Percentiles rank a stretch among this genome's conserved stretches.
phyloP scores from a whole-genome alignment of 2,113 vertebrate genomes.

The Chionis minor region DNA sequence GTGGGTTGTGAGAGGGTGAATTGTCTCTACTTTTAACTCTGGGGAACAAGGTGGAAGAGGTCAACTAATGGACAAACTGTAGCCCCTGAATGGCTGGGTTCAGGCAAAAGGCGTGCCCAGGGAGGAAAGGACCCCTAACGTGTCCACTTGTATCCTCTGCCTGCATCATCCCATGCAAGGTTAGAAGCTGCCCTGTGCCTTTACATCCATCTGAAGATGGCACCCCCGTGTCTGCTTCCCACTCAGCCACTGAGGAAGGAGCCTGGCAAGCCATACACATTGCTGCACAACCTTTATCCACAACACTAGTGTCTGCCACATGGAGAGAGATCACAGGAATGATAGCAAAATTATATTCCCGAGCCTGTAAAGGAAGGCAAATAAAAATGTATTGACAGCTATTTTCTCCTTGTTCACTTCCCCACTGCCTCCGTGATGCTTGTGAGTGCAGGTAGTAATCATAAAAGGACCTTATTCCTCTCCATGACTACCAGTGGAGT shows the following conservation, averaged over 20 bases:
- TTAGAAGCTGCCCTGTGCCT: neutral
- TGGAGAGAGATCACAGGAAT: neutral
- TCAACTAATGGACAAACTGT: neutral
- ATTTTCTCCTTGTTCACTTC: neutral
- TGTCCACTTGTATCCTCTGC: neutral
- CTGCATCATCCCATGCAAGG: neutral
- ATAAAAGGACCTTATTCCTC: neutral
- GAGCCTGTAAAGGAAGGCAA: neutral
- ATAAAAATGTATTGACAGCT: neutral
- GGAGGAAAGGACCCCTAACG: rapidly evolving
- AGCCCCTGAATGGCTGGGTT: neutral
- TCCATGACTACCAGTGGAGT: neutral
- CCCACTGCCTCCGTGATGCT: neutral
- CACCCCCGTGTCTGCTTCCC: neutral
- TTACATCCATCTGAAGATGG: neutral
- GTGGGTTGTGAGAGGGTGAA: slow-evolving; percentile 56
- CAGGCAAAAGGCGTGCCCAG: neutral
- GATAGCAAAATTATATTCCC: neutral
- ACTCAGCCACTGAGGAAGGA: neutral
- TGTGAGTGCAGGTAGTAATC: neutral
- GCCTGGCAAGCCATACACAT: neutral
- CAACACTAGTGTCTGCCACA: neutral
- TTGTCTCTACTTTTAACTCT: neutral
- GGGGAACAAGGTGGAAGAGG: neutral
- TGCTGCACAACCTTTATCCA: neutral